A percentile compares a stretch with the other conserved stretches of the same genome.
Evolutionary conservation across 2,797 vertebrate species (phyloP).

Genomic region (Lutra lutra): DNA sequence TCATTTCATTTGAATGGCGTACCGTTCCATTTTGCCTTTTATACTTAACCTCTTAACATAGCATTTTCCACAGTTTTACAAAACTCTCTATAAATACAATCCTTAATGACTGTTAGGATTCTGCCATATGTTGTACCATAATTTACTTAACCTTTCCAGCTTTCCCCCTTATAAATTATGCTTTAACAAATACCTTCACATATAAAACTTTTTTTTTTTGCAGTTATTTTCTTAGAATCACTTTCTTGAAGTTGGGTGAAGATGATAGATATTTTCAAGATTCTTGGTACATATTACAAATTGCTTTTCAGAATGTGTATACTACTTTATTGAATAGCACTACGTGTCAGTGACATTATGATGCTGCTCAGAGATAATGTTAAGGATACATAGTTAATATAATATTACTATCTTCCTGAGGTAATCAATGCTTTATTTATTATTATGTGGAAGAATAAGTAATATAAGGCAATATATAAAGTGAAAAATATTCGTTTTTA

Average conservation of each 20-base stretch:
- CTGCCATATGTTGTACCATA: not conserved
- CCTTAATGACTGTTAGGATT: not conserved
- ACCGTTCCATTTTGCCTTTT: not conserved
- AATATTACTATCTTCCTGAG: not conserved
- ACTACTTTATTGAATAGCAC: not conserved
- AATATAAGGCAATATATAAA: not conserved
- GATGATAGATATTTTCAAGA: not conserved
- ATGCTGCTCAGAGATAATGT: not conserved
- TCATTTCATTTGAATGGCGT: not conserved
- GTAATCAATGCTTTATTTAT: constrained; percentile 6
- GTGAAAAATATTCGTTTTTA: constrained; percentile 34
- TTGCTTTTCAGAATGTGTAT: not conserved
- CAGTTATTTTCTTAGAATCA: not conserved
- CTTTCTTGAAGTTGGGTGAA: constrained; percentile 19
- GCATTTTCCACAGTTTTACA: not conserved
- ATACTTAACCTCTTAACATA: not conserved
- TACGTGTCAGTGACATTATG: not conserved
- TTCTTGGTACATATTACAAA: constrained; percentile 1
- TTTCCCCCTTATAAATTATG: not conserved
- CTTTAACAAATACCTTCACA: not conserved
- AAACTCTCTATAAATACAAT: not conserved
- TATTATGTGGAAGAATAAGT: not conserved
- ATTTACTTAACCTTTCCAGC: constrained; percentile 27
- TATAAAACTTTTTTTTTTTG: not conserved
- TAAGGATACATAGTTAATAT: not conserved